Evolutionary conservation across 2,888 invertebrate genomes (phyloP), one percentile per base, ranked within the genome.

Genomic region (Anodontia alba): DNA sequence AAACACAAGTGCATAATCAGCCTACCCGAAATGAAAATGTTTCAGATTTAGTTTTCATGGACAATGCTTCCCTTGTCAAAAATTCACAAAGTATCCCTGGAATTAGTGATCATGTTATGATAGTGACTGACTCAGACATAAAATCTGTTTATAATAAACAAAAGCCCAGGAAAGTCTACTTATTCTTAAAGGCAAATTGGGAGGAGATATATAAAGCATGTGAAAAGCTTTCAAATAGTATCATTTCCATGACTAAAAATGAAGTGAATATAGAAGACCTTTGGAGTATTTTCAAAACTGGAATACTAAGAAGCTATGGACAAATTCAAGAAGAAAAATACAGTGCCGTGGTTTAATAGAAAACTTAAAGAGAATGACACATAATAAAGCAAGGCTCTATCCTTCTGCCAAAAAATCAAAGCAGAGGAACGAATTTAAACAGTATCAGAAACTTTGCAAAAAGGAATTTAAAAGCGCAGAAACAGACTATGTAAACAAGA

Each of bases 81-180:
- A 33, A 62, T 17, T 77, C 72, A 12, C 26, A 26, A 8, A 57
- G 57, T 36, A 57, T 77, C 20, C 71, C 72, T 8, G 71, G 77
- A 17, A 77, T 77, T 7, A 67, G 66, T 51, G 77, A 77, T 33
- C 77, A 77, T 38, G 71, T 43, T 7, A 77, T 73, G 49, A 51
- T 73, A 3, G 69, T 78, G 20, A 68, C 73, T 8, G 68, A 78
- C 46, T 57, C 57, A 33, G 62, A 78, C 26, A 29, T 78, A 43
- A 62, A 20, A 73, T 46, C 68, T 3, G 29, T 31, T 38, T 38
- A 42, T n/a, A 46, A 38, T 42, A 67, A 46, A 7, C 20, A 23
- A 43, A 23, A 66, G 20, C 36, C 38, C 1, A 43, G 68, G 38
- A 67, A 67, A 38, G 29, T 38, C 3, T 42, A 62, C 36, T 31